Percentiles rank a stretch among this genome's conserved stretches.
phyloP scores from a whole-genome alignment of 2,888 invertebrate genomes.

The Cryptus armator region DNA sequence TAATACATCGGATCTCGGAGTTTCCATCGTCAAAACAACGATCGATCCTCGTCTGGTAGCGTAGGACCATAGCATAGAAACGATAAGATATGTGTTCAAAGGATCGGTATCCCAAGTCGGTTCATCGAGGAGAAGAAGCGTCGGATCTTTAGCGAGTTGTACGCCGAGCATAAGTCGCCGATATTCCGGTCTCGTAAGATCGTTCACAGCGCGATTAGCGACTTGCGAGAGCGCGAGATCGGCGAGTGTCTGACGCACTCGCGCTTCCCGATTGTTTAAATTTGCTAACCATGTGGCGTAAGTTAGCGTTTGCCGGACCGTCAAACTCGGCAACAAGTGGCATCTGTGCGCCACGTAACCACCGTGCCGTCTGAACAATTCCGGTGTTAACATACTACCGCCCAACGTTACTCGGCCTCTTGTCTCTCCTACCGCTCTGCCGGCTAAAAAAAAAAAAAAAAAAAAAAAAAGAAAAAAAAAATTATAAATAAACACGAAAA shows the following conservation, averaged over 20 bases:
- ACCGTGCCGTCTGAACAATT: conserved; percentile 94
- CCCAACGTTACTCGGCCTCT: conserved; percentile 96
- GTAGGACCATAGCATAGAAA: conserved; percentile 96
- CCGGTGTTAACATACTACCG: conserved; percentile 92
- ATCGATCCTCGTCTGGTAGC: conserved; percentile 96
- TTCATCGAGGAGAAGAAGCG: conserved; percentile 95
- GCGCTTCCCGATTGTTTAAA: conserved; percentile 86
- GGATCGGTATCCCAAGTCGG: conserved; percentile 98
- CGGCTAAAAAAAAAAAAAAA: conserved; percentile 85
- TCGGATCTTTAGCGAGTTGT: conserved; percentile 97
- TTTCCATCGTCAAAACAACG: conserved; percentile 96
- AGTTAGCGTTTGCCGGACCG: conserved; percentile 94
- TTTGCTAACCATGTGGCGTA: conserved; percentile 89
- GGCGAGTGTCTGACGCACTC: conserved; percentile 96
- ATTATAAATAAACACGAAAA: too few species aligned
- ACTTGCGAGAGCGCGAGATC: conserved; percentile 97
- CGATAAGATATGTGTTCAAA: conserved; percentile 96
- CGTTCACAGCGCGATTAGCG: conserved; percentile 93
- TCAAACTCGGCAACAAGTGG: conserved; percentile 93
- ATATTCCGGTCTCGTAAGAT: conserved; percentile 95
- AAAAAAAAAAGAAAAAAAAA: neutral
- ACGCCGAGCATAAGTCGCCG: conserved; percentile 96
- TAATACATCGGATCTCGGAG: conserved; percentile 97
- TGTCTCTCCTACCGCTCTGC: conserved; percentile 91
- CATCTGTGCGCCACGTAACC: conserved; percentile 96